Base-by-base conservation (phyloP, 2,888 invertebrate genomes). In the Bugulina stolonifera region DNA sequence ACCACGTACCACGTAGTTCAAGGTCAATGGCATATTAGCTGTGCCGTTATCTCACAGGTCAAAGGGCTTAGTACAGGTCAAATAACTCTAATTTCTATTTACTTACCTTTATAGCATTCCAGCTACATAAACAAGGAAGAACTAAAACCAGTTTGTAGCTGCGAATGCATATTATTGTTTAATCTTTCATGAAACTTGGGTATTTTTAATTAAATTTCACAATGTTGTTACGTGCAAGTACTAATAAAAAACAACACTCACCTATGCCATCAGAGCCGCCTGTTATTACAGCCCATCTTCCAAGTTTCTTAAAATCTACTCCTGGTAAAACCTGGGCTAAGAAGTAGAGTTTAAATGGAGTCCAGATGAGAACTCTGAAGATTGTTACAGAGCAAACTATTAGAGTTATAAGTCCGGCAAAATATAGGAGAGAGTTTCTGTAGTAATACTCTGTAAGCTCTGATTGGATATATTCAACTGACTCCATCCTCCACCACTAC, bases 261-360 rank as follows among this genome's bases (percentile, higher is more conserved):
- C 64, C 64, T 14, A 64, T 64, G 2, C 64, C 64, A 64, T 64
- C 64, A 2, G 64, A 25, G 64, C 25, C 64, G 10, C 64, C 64
- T 14, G 64, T 64, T 10, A 64, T n/a, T 2, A 64, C 64, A 14
- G 64, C 64, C 64, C 64, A 64, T 64, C 32, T 64, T 25, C 64
- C 64, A 5, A 64, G 32, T 32, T 32, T 2, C 32, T n/a, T 2
- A 10, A 64, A 29, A 34, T 64, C 64, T 3, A 64, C 64, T 14
- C 64, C 64, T 14, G 64, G 64, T 34, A 64, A 27, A 64, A 25
- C 22, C n/a, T 64, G 29, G 2, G 64, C 64, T 5, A 64, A 32
- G 64, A 64, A 64, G 32, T 32, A 64, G 10, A 64, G 3, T 32
- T 64, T 64, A 64, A 64, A 64, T 34, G 64, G 64, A 5, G 34